Conservation (phyloP, 2,113 vertebrate genomes). For the Gallinago undulata region DNA sequence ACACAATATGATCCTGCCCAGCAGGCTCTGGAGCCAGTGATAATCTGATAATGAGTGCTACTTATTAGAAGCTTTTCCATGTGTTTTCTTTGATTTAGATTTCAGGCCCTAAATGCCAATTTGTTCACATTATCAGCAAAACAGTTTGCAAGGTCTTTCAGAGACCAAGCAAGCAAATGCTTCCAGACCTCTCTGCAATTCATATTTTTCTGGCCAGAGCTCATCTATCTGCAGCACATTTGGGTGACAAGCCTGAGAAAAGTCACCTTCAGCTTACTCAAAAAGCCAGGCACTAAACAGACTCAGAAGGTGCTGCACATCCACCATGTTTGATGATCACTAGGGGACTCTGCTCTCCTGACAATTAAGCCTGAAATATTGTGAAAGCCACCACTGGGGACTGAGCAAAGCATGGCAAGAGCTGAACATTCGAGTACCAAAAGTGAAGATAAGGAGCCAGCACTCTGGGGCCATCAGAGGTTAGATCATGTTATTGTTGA, state of each 20-base stretch:
- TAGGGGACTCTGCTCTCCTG: neutral
- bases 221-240: neutral
- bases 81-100: constrained; percentile 4
- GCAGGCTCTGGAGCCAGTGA: neutral
- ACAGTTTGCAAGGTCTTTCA: neutral
- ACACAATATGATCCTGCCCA: neutral
- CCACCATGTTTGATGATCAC: neutral
- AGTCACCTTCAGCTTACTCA: neutral
- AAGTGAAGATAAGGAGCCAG: neutral
- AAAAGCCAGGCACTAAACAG: neutral
- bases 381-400: neutral
- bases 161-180: neutral
- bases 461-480: neutral
- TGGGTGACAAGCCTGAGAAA: neutral
- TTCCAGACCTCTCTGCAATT: neutral
- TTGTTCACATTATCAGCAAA: constrained; percentile 19
- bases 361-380: constrained; percentile 23
- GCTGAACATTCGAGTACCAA: neutral
- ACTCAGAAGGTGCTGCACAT: neutral
- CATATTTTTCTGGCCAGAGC: neutral
- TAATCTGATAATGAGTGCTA: constrained; percentile 29
- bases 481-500: neutral
- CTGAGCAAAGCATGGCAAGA: neutral
- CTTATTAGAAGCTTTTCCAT: constrained; percentile 3
- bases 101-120: constrained; percentile 3